Conservation (phyloP, 2,113 vertebrate species). For the Dipodomys spectabilis region DNA sequence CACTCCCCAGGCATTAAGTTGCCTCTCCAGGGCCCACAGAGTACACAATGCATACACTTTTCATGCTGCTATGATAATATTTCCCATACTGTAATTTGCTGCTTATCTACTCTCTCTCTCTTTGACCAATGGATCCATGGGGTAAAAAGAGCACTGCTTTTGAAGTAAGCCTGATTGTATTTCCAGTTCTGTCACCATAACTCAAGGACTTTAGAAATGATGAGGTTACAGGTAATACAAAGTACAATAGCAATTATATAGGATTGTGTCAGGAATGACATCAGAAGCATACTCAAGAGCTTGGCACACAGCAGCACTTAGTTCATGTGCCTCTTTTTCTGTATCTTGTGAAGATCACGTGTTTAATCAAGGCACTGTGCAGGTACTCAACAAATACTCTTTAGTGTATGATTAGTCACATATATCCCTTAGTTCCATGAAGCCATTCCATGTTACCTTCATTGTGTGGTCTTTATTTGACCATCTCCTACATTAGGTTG, state of each 20-base stretch:
- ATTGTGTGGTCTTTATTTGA: not conserved
- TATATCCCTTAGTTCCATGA: not conserved
- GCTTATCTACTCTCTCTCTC: conserved; percentile 12
- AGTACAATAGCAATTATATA: not conserved
- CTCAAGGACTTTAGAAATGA: not conserved
- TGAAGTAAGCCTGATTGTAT: not conserved
- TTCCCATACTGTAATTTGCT: conserved; percentile 25
- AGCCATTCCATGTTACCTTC: not conserved
- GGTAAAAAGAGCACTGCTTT: not conserved
- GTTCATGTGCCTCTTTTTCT: not conserved
- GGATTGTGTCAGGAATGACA: not conserved
- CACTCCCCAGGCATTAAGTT: conserved; percentile 58
- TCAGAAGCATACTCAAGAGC: not conserved
- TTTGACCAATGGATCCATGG: not conserved
- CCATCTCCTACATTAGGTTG: not conserved
- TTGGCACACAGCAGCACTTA: not conserved
- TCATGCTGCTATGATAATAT: conserved; percentile 32
- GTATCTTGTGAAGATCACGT: not conserved
- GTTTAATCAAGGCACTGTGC: not conserved
- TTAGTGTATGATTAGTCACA: not conserved
- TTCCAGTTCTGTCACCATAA: not conserved
- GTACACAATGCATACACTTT: not conserved
- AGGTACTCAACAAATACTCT: not conserved
- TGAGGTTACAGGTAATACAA: not conserved
- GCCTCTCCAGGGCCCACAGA: not conserved